phyloP scores from a whole-genome alignment of 2,797 vertebrate species.

The Ctenopoma kingsleyae region DNA sequence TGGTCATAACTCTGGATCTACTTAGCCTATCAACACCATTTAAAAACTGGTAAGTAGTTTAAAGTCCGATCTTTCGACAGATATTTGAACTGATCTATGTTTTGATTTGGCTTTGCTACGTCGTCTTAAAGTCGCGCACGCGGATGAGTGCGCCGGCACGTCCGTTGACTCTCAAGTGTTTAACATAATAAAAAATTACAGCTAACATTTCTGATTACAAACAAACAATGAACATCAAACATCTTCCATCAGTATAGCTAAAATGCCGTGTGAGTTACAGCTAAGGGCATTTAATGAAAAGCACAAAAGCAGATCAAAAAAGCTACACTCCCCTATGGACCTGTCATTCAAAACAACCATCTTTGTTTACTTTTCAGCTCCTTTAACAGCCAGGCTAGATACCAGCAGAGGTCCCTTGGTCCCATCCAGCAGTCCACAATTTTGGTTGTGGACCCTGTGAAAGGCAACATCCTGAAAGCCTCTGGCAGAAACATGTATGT shows the following conservation, averaged over 20 bases:
- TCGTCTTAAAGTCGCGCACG: too few species aligned
- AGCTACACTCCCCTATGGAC: background rate
- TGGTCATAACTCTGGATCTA: too few species aligned
- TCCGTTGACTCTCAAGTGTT: too few species aligned
- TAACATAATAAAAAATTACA: too few species aligned
- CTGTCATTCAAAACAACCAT: background rate
- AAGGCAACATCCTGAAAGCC: slow-evolving; percentile 87
- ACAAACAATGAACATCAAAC: background rate
- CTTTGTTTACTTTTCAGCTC: slow-evolving; percentile 82
- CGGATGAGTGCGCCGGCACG: too few species aligned
- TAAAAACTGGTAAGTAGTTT: too few species aligned
- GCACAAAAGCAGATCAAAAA: background rate
- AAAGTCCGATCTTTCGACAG: too few species aligned
- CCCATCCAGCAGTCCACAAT: slow-evolving; percentile 94
- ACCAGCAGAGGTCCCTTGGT: slow-evolving; percentile 91
- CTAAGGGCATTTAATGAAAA: background rate
- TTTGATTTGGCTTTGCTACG: too few species aligned
- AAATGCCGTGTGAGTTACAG: background rate
- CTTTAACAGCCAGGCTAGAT: slow-evolving; percentile 88
- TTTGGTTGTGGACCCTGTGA: slow-evolving; percentile 88
- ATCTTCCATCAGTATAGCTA: background rate
- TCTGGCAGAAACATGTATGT: slow-evolving; percentile 92
- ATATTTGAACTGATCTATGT: too few species aligned
- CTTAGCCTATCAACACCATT: too few species aligned
- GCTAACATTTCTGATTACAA: background rate